These are phyloP conservation scores for Drosophila baimaii DNA, from an alignment of 1,140 invertebrate species.

Conservation along the genomic window DNA sequence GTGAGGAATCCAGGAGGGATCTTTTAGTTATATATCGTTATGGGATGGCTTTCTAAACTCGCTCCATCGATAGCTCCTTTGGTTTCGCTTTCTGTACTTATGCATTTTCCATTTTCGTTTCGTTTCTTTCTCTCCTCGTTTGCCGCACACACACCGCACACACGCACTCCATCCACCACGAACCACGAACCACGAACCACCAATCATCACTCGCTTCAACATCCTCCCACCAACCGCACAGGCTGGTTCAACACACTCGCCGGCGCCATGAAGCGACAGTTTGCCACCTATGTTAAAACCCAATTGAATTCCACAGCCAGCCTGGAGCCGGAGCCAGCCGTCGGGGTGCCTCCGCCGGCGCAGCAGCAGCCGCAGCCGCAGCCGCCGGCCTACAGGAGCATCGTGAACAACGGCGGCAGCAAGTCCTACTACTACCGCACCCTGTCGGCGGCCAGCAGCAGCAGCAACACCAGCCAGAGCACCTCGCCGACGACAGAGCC, in stretches of 20 bases:
- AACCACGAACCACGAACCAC: constrained; percentile 19
- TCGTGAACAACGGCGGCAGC: constrained; percentile 25
- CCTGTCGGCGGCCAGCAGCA: constrained; percentile 71
- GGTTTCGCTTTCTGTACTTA: constrained; percentile 38
- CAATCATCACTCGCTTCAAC: constrained; percentile 21
- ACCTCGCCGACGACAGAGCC: constrained; percentile 75
- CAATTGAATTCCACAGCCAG: constrained; percentile 85
- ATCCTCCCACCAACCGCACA: constrained; percentile 20
- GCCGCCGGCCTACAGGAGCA: constrained; percentile 73
- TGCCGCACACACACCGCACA: constrained; percentile 17
- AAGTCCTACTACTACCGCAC: constrained; percentile 78
- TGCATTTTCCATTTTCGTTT: constrained; percentile 40
- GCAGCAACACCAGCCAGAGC: constrained; percentile 73
- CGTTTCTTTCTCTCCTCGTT: constrained; percentile 52
- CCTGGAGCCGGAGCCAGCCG: constrained; percentile 54
- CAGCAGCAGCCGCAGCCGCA: constrained; percentile 36
- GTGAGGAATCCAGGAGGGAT: constrained; percentile 40
- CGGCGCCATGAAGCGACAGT: constrained; percentile 88
- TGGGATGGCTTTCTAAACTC: too few relatives aligned
- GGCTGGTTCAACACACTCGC: constrained; percentile 88
- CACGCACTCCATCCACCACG: constrained; percentile 27
- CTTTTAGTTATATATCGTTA: too few relatives aligned
- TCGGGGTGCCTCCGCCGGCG: constrained; percentile 12
- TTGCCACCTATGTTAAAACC: constrained; percentile 91
- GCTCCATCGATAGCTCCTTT: constrained; percentile 10